phyloP scores from a whole-genome alignment of 2,797 vertebrate genomes.

The Squalus acanthias region DNA sequence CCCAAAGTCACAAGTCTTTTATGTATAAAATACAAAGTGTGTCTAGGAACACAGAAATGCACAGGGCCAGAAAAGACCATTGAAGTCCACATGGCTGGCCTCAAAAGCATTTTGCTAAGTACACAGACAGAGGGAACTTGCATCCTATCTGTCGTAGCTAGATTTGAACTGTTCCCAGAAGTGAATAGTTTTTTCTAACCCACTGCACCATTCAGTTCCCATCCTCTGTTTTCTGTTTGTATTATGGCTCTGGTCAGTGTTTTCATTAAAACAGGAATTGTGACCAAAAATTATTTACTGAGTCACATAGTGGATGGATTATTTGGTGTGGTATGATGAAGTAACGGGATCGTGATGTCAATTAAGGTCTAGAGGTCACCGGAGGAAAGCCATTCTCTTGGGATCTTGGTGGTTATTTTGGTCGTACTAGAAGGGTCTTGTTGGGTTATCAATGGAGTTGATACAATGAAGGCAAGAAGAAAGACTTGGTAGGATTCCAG shows the following conservation, averaged over 20 bases:
- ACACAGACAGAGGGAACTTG: not conserved
- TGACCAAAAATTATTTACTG: not conserved
- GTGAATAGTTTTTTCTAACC: not conserved
- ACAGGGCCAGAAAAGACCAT: not conserved
- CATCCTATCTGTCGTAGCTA: not conserved
- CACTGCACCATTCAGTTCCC: not conserved
- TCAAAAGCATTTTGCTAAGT: not conserved
- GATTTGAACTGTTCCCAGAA: not conserved
- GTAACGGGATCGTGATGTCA: not conserved
- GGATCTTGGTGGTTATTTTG: not conserved
- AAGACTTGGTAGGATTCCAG: too few species aligned
- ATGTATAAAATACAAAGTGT: not conserved
- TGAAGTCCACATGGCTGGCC: not conserved
- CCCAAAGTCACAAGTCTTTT: not conserved
- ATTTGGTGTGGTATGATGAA: not conserved
- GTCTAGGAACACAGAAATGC: not conserved
- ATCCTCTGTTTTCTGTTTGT: not conserved
- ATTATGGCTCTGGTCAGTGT: not conserved
- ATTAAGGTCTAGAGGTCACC: not conserved
- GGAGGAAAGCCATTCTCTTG: not conserved
- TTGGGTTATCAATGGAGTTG: too few species aligned
- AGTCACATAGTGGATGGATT: not conserved
- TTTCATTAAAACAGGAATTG: not conserved
- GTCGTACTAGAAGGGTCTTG: not conserved
- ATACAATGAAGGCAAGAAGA: too few species aligned